Base-by-base conservation (phyloP, 2,797 vertebrate species). In the Paratrypauchen microcephalus region DNA sequence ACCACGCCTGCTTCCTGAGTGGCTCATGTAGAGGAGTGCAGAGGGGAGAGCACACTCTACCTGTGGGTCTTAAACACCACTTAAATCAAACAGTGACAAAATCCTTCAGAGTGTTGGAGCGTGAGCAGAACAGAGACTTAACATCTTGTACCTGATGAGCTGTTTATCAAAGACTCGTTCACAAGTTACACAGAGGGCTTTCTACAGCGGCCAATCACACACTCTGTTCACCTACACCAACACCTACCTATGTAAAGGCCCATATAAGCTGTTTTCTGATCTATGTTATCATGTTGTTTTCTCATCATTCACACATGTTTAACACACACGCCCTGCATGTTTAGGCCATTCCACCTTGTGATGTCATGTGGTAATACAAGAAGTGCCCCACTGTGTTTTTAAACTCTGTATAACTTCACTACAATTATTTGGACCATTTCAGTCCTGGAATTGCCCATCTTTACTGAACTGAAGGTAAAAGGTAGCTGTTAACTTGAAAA, bases 1-100 rank as follows among this genome's bases (percentile, higher is more conserved):
- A 55, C 54, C 73, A 55, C 82, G 83, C 77, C 85, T 67, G 77
- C 71, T 89, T 90, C 86, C 84, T 86, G 73, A 74, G 72, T 69
- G 78, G 83, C 68, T 84, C 78, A 86, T 32, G 16, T 60, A 30
- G 45, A 4, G 15, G 18, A 67, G 24, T 28, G 63, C 50, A 56
- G 32, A 39, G 58, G 54, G 47, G n/a, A 11, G 0, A 4, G 19
- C 26, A 24, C 11, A 6, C 30, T 6, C 16, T 56, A 70, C 66
- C 68, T 68, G 70, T 21, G 21, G 26, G 56, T n/a, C 23, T 18
- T 66, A 69, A 69, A 56, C 48, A 68, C 5, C 32, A 26, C 69
- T 70, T 56, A 69, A 70, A 56, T 76, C 45, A 78, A 59, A 64
- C 45, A 19, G 32, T 58, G 69, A 66, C 68, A 69, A 56, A 71